Base-by-base conservation (phyloP, 92 coral and sea anemone species). In the Virgularia gustaviana region DNA sequence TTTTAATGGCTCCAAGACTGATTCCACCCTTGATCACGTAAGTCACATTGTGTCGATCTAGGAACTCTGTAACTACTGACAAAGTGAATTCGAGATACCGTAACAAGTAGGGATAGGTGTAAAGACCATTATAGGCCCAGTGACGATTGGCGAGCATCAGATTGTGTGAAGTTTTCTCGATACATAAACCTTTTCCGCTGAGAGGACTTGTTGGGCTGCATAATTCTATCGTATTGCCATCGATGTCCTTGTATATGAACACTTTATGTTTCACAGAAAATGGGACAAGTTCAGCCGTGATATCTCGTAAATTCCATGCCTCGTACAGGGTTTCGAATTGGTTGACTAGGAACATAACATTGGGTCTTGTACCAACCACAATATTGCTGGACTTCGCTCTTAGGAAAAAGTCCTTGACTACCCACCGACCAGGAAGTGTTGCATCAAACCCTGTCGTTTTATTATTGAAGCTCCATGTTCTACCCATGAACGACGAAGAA, bases 221-320 rank as follows among this genome's bases (percentile, higher is more conserved):
- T 4, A 85, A 53, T 31, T 85, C 89, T 10, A 85, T 27, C 55
- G 49, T 61, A 41, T 81, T 77, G 8, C 49, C 53, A 11, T 85
- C 80, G 0, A 73, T 22, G 27, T 71, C 71, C 49, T 47, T 76
- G 38, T 81, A 76, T 11, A 65, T 32, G 54, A 85, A 81, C 9
- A 85, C 79, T 25, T 81, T 86, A 54, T 85, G 81, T 44, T 85
- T 81, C 20, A 77, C 82, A 6, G 86, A 86, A 77, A 85, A 85
- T 18, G 86, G 78, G 7, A 85, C 77, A 16, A 81, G 65, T 24
- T 49, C 47, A 49, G 63, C 42, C 24, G 72, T 25, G 22, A 65
- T 41, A 7, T 41, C 56, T 22, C 55, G 32, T 24, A 56, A 65
- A 10, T 15, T 41, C 72, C 74, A 67, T 31, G 44, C 65, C 5